phyloP scores from a whole-genome alignment of 2,888 invertebrate species.

The Oscheius sp. region DNA sequence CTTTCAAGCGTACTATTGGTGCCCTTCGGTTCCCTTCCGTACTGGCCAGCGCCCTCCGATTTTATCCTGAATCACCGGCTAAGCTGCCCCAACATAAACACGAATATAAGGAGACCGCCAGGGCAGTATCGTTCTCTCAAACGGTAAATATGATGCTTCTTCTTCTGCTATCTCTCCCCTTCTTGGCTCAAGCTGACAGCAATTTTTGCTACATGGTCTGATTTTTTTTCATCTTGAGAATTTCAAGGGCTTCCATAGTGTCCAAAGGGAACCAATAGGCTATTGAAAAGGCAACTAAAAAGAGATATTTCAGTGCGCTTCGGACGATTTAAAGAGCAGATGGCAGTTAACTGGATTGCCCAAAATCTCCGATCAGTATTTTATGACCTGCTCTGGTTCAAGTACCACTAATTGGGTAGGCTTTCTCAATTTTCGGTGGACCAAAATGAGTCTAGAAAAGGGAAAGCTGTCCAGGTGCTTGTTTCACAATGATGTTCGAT shows the following conservation, averaged over 20 bases:
- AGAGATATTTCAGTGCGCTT: slow-evolving; percentile 36
- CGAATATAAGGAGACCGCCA: neutral
- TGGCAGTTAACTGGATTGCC: slow-evolving; percentile 53
- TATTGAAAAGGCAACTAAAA: neutral
- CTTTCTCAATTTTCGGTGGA: too few relatives aligned
- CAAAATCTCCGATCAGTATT: slow-evolving; percentile 31
- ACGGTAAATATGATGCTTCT: slow-evolving; percentile 12
- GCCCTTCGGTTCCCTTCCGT: neutral
- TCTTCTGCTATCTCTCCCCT: slow-evolving; percentile 2
- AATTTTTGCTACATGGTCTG: neutral
- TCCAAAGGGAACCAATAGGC: neutral
- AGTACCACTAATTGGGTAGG: too few relatives aligned
- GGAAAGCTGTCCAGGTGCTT: slow-evolving; percentile 49
- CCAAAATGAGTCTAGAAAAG: slow-evolving; percentile 16
- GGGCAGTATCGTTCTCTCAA: neutral
- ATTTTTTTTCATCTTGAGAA: neutral
- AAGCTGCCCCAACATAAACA: slow-evolving; percentile 14
- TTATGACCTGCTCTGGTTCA: slow-evolving; percentile 1
- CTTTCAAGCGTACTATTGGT: neutral
- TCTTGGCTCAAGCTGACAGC: neutral
- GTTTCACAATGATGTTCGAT: slow-evolving; percentile 44
- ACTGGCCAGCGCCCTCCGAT: slow-evolving; percentile 5
- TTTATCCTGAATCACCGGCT: slow-evolving; percentile 18
- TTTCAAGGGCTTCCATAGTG: neutral
- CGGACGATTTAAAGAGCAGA: slow-evolving; percentile 31